These are phyloP conservation scores for Caradrina kadenii DNA, from an alignment of 2,888 invertebrate genomes.

Conservation along the genomic window DNA sequence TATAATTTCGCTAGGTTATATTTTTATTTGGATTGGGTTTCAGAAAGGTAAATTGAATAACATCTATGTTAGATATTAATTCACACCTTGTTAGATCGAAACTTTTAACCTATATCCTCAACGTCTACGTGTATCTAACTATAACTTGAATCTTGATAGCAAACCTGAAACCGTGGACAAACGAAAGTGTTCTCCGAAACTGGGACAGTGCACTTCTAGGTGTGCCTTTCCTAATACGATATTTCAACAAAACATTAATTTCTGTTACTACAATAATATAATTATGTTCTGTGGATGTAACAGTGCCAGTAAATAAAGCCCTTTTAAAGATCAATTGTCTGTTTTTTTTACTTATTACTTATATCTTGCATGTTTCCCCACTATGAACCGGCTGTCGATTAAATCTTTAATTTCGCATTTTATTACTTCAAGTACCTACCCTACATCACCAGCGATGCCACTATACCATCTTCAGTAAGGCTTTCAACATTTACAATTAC, in stretches of 20 bases:
- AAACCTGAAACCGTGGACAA: background rate
- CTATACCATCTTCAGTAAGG: constrained; percentile 49
- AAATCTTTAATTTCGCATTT: constrained; percentile 38
- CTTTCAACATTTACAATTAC: constrained; percentile 31
- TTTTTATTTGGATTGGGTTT: background rate
- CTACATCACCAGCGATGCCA: constrained; percentile 10
- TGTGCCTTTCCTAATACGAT: background rate
- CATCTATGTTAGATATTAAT: too few relatives aligned
- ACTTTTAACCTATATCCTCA: background rate
- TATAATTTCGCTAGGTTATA: background rate
- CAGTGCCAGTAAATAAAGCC: background rate
- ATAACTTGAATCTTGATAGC: background rate
- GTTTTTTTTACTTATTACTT: constrained; percentile 3
- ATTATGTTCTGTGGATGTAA: background rate
- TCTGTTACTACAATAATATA: too few relatives aligned
- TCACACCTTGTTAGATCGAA: background rate
- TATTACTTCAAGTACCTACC: constrained; percentile 12
- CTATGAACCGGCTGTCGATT: constrained; percentile 16
- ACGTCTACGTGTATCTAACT: too few relatives aligned
- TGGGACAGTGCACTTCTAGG: background rate
- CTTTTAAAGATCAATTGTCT: constrained; percentile 27
- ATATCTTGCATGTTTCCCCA: constrained; percentile 15
- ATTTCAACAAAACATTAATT: too few relatives aligned
- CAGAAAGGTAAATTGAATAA: background rate
- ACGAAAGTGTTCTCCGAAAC: constrained; percentile 4